Conservation (phyloP, 1,140 invertebrate species). For the Drosophila varians region DNA sequence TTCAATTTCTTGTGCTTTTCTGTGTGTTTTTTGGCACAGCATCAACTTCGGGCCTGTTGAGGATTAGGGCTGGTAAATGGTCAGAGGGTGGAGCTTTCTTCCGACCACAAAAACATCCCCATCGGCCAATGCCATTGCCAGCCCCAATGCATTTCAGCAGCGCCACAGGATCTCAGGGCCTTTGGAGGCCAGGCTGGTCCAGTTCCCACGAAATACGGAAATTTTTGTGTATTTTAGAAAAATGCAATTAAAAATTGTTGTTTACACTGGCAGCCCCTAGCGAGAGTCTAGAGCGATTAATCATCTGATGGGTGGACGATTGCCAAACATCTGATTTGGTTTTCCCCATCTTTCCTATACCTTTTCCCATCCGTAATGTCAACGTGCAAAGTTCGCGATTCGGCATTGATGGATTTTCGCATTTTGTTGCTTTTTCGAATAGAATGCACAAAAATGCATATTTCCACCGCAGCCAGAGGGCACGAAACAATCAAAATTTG, state of each 20-base stretch:
- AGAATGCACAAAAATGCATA: constrained; percentile 56
- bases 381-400: constrained; percentile 40
- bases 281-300: constrained; percentile 34
- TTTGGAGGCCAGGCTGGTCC: not conserved
- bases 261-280: constrained; percentile 8
- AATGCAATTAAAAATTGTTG: constrained; percentile 24
- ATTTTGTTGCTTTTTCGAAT: constrained; percentile 31
- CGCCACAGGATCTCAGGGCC: constrained; percentile 21
- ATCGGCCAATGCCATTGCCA: constrained; percentile 75
- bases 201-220: not conserved
- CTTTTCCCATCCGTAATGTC: constrained; percentile 1
- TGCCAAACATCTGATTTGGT: constrained; percentile 39
- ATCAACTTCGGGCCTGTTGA: constrained; percentile 66
- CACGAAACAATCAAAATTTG: constrained; percentile 40
- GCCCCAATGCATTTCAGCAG: constrained; percentile 73
- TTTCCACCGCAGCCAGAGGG: constrained; percentile 14
- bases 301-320: constrained; percentile 7
- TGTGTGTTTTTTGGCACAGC: constrained; percentile 67
- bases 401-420: constrained; percentile 6
- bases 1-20: constrained; percentile 62
- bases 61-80: constrained; percentile 16
- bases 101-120: constrained; percentile 56
- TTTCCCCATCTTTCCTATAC: constrained; percentile 1
- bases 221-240: not conserved
- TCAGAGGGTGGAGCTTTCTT: constrained; percentile 23